A percentile compares a stretch with the other conserved stretches of the same genome.
Evolutionary conservation across 2,797 vertebrate species (phyloP).

Genomic region (Chromobotia macracanthus): DNA sequence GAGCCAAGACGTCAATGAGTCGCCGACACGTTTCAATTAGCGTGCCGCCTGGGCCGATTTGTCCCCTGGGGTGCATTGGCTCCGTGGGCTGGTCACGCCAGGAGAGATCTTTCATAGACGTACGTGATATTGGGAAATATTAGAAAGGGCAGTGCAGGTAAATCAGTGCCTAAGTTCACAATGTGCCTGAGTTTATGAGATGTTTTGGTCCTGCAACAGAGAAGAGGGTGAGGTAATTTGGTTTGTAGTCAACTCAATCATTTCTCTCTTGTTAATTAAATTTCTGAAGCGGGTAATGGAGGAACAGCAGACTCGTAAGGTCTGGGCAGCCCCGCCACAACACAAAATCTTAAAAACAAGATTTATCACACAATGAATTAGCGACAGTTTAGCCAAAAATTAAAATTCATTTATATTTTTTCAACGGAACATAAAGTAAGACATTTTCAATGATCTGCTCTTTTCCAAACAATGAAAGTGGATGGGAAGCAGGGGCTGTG

Average conservation of each 20-base stretch:
- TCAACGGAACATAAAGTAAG: neutral
- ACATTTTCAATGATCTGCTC: neutral
- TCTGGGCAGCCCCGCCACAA: slow-evolving; percentile 1
- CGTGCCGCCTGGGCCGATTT: slow-evolving; percentile 80
- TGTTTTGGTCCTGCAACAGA: slow-evolving; percentile 13
- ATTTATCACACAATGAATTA: neutral
- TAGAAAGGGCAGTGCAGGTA: slow-evolving; percentile 39
- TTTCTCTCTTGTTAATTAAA: slow-evolving; percentile 50
- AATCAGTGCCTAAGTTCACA: slow-evolving; percentile 22
- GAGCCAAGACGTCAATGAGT: slow-evolving; percentile 85
- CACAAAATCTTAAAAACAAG: neutral
- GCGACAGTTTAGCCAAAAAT: neutral
- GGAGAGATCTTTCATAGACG: slow-evolving; percentile 61
- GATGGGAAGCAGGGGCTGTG: neutral
- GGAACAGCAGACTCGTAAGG: slow-evolving; percentile 3
- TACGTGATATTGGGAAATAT: slow-evolving; percentile 64
- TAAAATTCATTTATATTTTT: neutral
- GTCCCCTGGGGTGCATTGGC: slow-evolving; percentile 78
- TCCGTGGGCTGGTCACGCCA: slow-evolving; percentile 69
- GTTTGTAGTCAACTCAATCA: slow-evolving; percentile 48
- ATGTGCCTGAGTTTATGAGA: slow-evolving; percentile 7
- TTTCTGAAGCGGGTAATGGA: slow-evolving; percentile 37
- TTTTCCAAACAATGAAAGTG: neutral
- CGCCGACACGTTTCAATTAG: slow-evolving; percentile 92
- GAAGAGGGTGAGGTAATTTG: slow-evolving; percentile 11